phyloP scores from a whole-genome alignment of 2,797 vertebrate genomes.

The Pangasius krempfi region DNA sequence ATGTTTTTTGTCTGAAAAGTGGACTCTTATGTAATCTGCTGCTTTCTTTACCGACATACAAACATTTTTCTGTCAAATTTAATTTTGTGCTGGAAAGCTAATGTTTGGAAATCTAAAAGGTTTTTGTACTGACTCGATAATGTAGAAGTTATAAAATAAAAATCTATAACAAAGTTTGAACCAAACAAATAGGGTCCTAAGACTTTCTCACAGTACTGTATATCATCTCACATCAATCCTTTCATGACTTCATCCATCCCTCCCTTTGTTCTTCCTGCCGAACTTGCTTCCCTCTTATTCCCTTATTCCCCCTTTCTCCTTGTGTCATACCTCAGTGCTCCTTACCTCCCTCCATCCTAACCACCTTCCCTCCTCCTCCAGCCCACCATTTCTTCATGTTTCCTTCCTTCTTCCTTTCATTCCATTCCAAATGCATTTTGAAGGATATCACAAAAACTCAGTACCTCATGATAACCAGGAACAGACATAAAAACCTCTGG shows the following conservation, averaged over 20 bases:
- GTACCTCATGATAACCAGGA: background rate
- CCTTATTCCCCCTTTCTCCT: background rate
- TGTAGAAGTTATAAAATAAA: no score
- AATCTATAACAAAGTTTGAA: no score
- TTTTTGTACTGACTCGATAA: no score
- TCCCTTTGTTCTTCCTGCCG: background rate
- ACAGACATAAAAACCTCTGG: background rate
- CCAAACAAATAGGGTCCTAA: no score
- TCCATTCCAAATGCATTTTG: slow-evolving; percentile 12
- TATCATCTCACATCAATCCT: background rate
- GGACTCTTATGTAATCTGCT: no score
- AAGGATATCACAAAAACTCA: slow-evolving; percentile 1
- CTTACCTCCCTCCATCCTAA: background rate
- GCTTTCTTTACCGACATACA: no score
- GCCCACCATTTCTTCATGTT: background rate
- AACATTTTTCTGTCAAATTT: no score
- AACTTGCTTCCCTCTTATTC: background rate
- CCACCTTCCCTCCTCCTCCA: background rate
- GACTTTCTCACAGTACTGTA: no score
- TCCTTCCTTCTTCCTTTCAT: background rate
- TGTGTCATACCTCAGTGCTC: background rate
- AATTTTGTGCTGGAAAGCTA: no score
- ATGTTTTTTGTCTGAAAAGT: no score
- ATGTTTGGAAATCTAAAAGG: no score
- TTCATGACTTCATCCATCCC: background rate